Conservation (phyloP, 2,113 vertebrate genomes). For the Setophaga petechia region DNA sequence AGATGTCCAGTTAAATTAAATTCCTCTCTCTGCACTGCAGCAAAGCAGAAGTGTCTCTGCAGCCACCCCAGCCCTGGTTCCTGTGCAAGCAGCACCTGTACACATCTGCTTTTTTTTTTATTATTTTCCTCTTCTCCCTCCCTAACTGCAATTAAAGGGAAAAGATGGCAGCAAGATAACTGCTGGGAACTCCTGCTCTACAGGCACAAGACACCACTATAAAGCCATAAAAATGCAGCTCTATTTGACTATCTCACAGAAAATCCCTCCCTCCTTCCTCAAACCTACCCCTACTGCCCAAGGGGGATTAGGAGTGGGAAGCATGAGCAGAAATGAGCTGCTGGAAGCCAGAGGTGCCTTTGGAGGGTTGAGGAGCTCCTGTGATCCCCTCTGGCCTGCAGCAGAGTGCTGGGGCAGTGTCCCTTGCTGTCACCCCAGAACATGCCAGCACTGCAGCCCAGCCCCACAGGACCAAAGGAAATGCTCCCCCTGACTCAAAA, state of each 20-base stretch:
- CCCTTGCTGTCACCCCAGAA: not conserved
- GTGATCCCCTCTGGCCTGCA: not conserved
- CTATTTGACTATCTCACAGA: not conserved
- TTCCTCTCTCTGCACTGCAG: not conserved
- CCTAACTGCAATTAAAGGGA: not conserved
- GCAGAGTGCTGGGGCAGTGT: not conserved
- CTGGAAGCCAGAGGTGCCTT: not conserved
- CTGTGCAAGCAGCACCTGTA: not conserved
- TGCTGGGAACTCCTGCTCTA: not conserved
- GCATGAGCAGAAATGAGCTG: not conserved
- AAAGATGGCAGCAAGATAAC: not conserved
- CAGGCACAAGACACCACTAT: not conserved
- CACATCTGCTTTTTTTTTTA: not conserved
- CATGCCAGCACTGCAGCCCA: not conserved
- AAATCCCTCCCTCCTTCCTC: not conserved
- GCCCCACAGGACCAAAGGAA: fast-evolving
- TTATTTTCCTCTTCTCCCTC: not conserved
- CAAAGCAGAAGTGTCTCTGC: not conserved
- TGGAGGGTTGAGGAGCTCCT: fast-evolving
- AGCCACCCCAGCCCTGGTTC: fast-evolving
- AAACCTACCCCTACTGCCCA: fast-evolving
- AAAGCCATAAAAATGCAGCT: not conserved
- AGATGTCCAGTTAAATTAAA: not conserved
- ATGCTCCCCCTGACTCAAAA: not conserved
- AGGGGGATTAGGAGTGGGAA: not conserved